Conservation (phyloP, 2,113 vertebrate genomes). For the Rhinogobius similis region DNA sequence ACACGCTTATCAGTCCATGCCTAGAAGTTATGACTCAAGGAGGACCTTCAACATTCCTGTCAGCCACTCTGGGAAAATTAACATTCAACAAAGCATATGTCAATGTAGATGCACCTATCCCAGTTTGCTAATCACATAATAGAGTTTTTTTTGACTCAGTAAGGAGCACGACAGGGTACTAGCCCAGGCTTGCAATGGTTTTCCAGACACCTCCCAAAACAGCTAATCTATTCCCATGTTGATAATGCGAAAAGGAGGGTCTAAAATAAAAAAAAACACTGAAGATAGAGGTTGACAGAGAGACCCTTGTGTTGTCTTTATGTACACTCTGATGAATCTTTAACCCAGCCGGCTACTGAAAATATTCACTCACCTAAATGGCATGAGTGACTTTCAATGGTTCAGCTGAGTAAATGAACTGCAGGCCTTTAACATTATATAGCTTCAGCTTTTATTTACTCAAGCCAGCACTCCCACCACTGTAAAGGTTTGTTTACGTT, state of each 20-base stretch:
- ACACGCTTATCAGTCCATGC: conserved; percentile 35
- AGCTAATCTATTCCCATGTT: conserved; percentile 3
- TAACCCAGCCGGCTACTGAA: conserved; percentile 57
- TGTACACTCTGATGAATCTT: conserved; percentile 64
- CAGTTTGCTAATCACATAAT: not conserved
- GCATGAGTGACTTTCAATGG: conserved; percentile 19
- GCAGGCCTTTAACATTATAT: not conserved
- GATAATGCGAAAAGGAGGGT: not conserved
- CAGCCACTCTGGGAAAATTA: conserved; percentile 1
- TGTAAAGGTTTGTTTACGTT: not conserved
- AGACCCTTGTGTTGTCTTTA: conserved; percentile 32
- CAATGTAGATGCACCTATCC: no score
- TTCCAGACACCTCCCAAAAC: conserved; percentile 40
- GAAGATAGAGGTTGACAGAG: conserved; percentile 10
- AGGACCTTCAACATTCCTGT: conserved; percentile 42
- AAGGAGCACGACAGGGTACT: not conserved
- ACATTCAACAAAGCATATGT: not conserved
- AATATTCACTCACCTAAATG: conserved; percentile 1
- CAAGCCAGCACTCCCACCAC: not conserved
- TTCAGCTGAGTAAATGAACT: conserved; percentile 9
- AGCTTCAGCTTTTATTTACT: not conserved
- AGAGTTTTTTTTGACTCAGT: no score
- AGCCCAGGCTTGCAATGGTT: conserved; percentile 41
- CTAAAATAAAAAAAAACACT: not conserved
- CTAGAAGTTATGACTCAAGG: conserved; percentile 31